A percentile compares a stretch with the other conserved stretches of the same genome.
Evolutionary conservation across 2,797 vertebrate genomes (phyloP).

Genomic region (Holocentrus rufus): DNA sequence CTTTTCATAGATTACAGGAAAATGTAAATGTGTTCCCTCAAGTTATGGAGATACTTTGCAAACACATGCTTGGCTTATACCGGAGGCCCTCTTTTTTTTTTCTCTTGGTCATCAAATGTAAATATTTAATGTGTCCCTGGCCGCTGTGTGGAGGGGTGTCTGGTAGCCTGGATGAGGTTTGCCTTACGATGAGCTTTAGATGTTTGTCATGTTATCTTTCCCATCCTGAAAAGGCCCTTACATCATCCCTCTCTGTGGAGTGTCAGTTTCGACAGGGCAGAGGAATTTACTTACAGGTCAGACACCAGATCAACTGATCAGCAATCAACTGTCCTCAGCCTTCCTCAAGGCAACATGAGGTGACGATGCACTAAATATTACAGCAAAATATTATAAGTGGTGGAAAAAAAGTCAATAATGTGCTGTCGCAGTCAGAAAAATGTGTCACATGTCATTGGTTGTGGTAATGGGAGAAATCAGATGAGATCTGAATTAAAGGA

Average conservation of each 20-base stretch:
- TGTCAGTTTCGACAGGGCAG: constrained; percentile 70
- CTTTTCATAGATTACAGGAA: constrained; percentile 46
- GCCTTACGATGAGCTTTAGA: constrained; percentile 70
- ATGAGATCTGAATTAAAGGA: too few relatives aligned
- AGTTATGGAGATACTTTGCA: constrained; percentile 23
- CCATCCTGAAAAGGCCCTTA: constrained; percentile 65
- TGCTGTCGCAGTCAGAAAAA: too few relatives aligned
- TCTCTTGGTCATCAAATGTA: constrained; percentile 75
- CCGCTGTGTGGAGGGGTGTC: constrained; percentile 70
- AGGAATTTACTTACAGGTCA: constrained; percentile 81
- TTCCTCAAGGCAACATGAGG: constrained; percentile 37
- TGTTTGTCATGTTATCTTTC: constrained; percentile 76
- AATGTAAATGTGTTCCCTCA: constrained; percentile 37
- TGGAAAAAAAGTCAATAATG: too few relatives aligned
- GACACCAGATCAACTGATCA: constrained; percentile 57
- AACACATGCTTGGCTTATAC: constrained; percentile 14
- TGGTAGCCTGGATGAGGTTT: constrained; percentile 77
- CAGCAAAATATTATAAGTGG: neutral
- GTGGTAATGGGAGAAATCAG: too few relatives aligned
- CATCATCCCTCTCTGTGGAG: constrained; percentile 68
- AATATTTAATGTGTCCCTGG: constrained; percentile 80
- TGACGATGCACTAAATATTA: constrained; percentile 24
- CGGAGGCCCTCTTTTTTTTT: constrained; percentile 46
- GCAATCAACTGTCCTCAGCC: constrained; percentile 9
- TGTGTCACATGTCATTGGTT: too few relatives aligned